phyloP scores from a whole-genome alignment of 2,797 vertebrate genomes.

The Diplodus puntazzo region DNA sequence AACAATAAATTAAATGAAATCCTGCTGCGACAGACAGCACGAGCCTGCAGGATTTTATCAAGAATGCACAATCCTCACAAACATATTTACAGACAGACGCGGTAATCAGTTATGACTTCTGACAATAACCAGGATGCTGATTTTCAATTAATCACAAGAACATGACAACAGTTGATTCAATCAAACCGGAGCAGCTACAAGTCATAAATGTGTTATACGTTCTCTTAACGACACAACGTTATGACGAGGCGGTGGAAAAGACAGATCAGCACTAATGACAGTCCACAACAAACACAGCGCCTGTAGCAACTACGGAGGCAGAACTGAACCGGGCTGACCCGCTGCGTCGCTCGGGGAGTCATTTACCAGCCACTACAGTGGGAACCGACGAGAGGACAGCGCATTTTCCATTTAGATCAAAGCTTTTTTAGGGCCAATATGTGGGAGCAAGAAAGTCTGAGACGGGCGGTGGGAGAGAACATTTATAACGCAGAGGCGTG shows the following conservation, averaged over 20 bases:
- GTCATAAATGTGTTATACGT: neutral
- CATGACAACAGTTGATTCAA: neutral
- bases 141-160: constrained; percentile 14
- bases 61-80: constrained; percentile 2
- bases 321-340: constrained; percentile 48
- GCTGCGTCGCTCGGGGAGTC: constrained; percentile 48
- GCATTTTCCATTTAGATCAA: constrained; percentile 63
- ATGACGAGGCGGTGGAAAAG: constrained; percentile 38
- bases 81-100: neutral
- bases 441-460: constrained; percentile 40
- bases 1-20: constrained; percentile 28
- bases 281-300: constrained; percentile 24
- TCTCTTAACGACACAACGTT: neutral
- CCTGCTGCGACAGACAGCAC: neutral
- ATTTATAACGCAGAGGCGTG: neutral
- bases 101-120: neutral
- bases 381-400: constrained; percentile 47
- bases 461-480: constrained; percentile 9
- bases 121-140: neutral
- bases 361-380: constrained; percentile 45
- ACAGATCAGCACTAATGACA: constrained; percentile 16
- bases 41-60: neutral
- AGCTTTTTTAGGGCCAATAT: constrained; percentile 42
- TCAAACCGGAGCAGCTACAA: neutral
- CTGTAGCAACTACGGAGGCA: constrained; percentile 13